Percentiles rank a stretch among this genome's conserved stretches.
Conservation (phyloP, 1,140 invertebrate genomes). For the Pomacea maculata region DNA sequence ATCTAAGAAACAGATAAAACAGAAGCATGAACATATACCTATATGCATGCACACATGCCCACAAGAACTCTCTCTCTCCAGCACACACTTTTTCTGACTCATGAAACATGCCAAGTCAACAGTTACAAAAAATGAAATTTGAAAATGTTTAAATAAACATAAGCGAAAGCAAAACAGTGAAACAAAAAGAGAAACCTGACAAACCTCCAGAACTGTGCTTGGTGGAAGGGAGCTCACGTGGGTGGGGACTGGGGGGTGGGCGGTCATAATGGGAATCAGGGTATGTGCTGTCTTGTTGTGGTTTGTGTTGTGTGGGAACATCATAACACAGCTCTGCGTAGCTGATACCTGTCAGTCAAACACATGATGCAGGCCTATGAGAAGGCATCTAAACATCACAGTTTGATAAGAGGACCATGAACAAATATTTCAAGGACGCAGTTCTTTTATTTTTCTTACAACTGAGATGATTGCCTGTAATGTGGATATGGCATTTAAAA, state of each 20-base stretch:
- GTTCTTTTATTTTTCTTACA: too few relatives aligned
- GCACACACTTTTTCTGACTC: background rate
- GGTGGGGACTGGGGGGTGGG: conserved; percentile 29
- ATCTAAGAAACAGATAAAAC: too few relatives aligned
- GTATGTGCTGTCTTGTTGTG: conserved; percentile 28
- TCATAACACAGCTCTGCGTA: conserved; percentile 62
- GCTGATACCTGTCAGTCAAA: conserved; percentile 47
- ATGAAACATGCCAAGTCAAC: too few relatives aligned
- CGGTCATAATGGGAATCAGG: conserved; percentile 31
- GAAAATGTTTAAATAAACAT: background rate
- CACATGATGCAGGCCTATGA: background rate
- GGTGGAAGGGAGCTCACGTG: conserved; percentile 24
- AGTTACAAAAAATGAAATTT: too few relatives aligned
- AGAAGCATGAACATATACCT: too few relatives aligned
- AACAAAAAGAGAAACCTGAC: conserved; percentile 11
- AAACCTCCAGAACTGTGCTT: conserved; percentile 1
- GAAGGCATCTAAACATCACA: background rate
- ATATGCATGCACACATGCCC: background rate
- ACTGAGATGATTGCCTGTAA: too few relatives aligned
- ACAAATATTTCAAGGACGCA: too few relatives aligned
- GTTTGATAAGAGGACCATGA: too few relatives aligned
- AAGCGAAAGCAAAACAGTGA: conserved; percentile 13
- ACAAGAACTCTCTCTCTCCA: background rate
- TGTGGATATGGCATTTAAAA: too few relatives aligned
- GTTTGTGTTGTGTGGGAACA: conserved; percentile 37